Conservation (phyloP, 1,140 invertebrate species). For the Leptoteleia sp. region DNA sequence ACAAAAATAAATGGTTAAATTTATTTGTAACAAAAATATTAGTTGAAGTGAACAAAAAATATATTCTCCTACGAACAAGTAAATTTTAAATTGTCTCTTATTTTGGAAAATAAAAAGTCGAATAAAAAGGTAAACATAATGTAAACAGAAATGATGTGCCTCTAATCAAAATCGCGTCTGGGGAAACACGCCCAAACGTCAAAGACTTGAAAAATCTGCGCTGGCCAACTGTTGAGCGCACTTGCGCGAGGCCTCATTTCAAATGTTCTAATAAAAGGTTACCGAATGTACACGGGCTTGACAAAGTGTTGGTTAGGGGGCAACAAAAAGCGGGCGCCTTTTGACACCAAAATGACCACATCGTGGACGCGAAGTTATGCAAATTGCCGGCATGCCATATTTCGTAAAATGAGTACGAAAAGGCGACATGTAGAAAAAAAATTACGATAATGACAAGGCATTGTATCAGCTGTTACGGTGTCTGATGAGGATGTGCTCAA, state of each 20-base stretch:
- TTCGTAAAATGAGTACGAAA: constrained; percentile 33
- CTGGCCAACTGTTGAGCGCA: constrained; percentile 39
- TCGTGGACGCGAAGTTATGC: constrained; percentile 22
- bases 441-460: constrained; percentile 59
- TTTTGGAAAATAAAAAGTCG: no score
- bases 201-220: constrained; percentile 32
- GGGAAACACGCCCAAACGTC: constrained; percentile 1
- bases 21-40: no score
- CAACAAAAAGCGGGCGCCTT: constrained; percentile 37
- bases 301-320: constrained; percentile 51
- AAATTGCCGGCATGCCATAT: constrained; percentile 51
- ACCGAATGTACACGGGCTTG: constrained; percentile 7
- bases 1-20: no score
- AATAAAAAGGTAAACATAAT: no score
- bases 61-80: no score
- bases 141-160: not conserved
- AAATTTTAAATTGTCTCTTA: no score
- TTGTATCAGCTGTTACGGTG: constrained; percentile 57
- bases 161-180: not conserved
- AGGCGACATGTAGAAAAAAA: constrained; percentile 44
- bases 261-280: constrained; percentile 34
- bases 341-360: constrained; percentile 60
- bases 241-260: constrained; percentile 6
- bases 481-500: constrained; percentile 35
- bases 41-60: no score